Evolutionary conservation across 2,888 invertebrate genomes (phyloP).

Genomic region (Pachliopta kotzebuea): DNA sequence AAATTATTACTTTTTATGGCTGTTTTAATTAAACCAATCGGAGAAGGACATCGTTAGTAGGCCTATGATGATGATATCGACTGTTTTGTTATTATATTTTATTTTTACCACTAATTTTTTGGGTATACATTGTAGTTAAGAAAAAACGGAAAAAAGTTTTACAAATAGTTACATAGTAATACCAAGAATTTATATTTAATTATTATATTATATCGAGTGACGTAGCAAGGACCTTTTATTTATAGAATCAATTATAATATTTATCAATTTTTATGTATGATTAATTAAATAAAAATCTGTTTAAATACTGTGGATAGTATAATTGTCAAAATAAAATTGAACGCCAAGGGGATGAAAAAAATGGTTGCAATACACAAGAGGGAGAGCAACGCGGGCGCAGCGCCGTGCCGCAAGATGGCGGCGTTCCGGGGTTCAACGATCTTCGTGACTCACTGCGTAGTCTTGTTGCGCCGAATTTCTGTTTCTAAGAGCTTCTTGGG

Average conservation of each 20-base stretch:
- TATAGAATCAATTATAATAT: too few relatives aligned
- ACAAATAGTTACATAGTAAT: too few relatives aligned
- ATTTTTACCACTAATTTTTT: too few relatives aligned
- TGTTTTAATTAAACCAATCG: too few relatives aligned
- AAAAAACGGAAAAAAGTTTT: too few relatives aligned
- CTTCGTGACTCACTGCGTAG: constrained; percentile 62
- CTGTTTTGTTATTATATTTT: not conserved
- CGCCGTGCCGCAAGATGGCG: constrained; percentile 42
- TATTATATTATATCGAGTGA: too few relatives aligned
- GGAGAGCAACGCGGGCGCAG: constrained; percentile 44
- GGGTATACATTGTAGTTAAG: too few relatives aligned
- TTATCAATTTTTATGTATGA: not conserved
- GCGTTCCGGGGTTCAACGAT: constrained; percentile 57
- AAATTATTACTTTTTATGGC: not conserved
- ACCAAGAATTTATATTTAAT: too few relatives aligned
- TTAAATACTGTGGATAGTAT: not conserved
- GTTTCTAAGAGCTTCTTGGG: constrained; percentile 34
- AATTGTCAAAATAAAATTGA: not conserved
- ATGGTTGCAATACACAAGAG: constrained; percentile 18
- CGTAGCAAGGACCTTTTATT: too few relatives aligned
- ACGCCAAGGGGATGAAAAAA: constrained; percentile 16
- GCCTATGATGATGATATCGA: not conserved
- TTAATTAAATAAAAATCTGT: not conserved
- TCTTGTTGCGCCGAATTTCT: constrained; percentile 56
- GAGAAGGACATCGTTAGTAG: too few relatives aligned